Percentiles rank a stretch among this genome's conserved stretches.
Evolutionary conservation across 53 echinoderm and acorn worm genomes (phyloP).

Genomic region (Paracentrotus lividus): DNA sequence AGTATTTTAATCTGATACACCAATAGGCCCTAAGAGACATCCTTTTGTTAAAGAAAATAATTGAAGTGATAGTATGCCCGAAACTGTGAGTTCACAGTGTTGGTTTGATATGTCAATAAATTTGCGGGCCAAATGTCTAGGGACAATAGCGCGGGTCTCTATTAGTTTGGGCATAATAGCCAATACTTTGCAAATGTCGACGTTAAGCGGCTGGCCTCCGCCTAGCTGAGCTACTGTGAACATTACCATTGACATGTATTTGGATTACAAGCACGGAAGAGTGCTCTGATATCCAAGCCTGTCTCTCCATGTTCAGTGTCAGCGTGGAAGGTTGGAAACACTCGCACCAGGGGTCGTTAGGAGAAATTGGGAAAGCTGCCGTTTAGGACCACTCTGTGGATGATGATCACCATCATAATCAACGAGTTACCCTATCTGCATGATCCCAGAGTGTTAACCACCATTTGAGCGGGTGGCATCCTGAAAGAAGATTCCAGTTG

Average conservation of each 20-base stretch:
- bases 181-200: too few relatives aligned
- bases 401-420: conserved; percentile 75
- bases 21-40: too few relatives aligned
- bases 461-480: conserved; percentile 84
- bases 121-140: too few relatives aligned
- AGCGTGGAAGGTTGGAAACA: conserved; percentile 79
- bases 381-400: conserved; percentile 72
- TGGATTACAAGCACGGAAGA: conserved; percentile 57
- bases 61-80: too few relatives aligned
- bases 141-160: too few relatives aligned
- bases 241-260: not conserved
- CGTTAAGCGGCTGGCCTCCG: too few relatives aligned
- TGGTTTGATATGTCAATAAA: too few relatives aligned
- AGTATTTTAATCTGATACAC: too few relatives aligned
- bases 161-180: too few relatives aligned
- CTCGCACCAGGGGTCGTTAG: conserved; percentile 86
- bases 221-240: too few relatives aligned
- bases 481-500: conserved; percentile 62
- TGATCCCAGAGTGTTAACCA: conserved; percentile 71
- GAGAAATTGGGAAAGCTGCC: conserved; percentile 81
- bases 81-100: too few relatives aligned
- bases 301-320: conserved; percentile 81
- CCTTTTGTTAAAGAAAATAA: too few relatives aligned
- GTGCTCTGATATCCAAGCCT: conserved; percentile 61
- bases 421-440: conserved; percentile 79